Evolutionary conservation across 2,888 invertebrate species (phyloP).

Genomic region (Alloplasta piceator): DNA sequence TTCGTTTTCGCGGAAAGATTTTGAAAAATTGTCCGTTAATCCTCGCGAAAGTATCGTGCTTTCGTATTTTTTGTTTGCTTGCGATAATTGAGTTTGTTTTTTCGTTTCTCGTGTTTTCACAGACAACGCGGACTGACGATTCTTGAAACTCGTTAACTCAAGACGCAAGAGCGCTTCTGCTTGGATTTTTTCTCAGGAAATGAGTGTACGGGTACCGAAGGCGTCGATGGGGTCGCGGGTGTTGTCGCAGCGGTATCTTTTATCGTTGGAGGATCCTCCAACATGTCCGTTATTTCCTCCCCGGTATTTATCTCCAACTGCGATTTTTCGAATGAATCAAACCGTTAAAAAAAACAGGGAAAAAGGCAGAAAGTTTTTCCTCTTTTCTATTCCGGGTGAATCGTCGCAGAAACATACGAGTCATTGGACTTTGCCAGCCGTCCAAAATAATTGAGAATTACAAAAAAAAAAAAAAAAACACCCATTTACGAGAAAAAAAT

Average conservation of each 20-base stretch:
- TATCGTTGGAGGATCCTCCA: constrained; percentile 81
- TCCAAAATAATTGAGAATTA: background rate
- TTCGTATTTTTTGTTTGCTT: constrained; percentile 62
- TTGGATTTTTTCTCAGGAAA: constrained; percentile 80
- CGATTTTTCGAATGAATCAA: constrained; percentile 65
- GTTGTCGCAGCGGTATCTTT: constrained; percentile 80
- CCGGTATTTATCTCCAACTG: constrained; percentile 82
- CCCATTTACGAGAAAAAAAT: constrained; percentile 42
- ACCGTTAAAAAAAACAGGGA: constrained; percentile 1
- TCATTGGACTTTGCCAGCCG: constrained; percentile 24
- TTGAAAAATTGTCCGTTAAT: background rate
- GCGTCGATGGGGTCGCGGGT: constrained; percentile 81
- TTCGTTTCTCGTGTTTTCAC: constrained; percentile 22
- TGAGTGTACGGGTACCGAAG: constrained; percentile 77
- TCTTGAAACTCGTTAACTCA: constrained; percentile 78
- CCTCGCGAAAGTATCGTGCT: constrained; percentile 46
- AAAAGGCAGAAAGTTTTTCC: constrained; percentile 22
- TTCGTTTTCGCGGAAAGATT: background rate
- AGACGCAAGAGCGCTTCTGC: constrained; percentile 81
- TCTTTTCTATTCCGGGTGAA: constrained; percentile 33
- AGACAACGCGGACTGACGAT: constrained; percentile 51
- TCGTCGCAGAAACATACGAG: background rate
- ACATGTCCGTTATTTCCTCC: constrained; percentile 81
- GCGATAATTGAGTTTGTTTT: constrained; percentile 57
- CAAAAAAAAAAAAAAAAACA: constrained; percentile 23